Base-by-base conservation (phyloP, 2,888 invertebrate species). In the Clusia tigrina region DNA sequence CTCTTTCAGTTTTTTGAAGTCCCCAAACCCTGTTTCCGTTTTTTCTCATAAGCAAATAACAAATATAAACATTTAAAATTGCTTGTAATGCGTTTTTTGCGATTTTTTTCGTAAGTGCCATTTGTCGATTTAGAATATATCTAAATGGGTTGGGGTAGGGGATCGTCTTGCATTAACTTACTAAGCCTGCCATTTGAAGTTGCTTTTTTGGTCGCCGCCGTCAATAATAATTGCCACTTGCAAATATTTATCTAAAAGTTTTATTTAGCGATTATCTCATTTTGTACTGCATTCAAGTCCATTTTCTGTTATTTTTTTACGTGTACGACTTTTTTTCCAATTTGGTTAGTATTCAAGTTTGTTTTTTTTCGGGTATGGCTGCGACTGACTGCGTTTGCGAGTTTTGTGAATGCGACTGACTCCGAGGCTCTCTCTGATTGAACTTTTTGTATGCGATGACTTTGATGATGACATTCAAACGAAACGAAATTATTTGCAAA, bases 391-490 rank as follows among this genome's bases (percentile, higher is more conserved):
- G n/a, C 6, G 32, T 32, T 32, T 32, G 6, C 32, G 12, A 9
- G 6, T 32, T 32, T 32, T 32, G 32, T 42, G 6, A n/a, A 17
- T 42, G 42, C n/a, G 10, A 32, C n/a, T 42, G 3, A n/a, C n/a
- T 42, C n/a, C n/a, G n/a, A n/a, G n/a, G n/a, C n/a, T 42, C 12
- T 10, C n/a, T 42, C n/a, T 42, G 32, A 32, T 32, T 32, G 6
- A 32, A 32, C 32, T 32, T 42, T n/a, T 42, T 42, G 42, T 25
- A 15, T 67, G 72, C 56, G 48, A 52, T 60, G 67, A 71, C 73
- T 73, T 73, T 71, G 73, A 68, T 64, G 70, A 67, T 73, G 73
- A 73, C 73, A 73, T 73, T 72, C 67, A 72, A 71, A 65, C 65
- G 58, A 69, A n/a, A n/a, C n/a, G n/a, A n/a, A 67, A 72, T 69